phyloP scores from a whole-genome alignment of 2,888 invertebrate species.

The Rotaria sp. region DNA sequence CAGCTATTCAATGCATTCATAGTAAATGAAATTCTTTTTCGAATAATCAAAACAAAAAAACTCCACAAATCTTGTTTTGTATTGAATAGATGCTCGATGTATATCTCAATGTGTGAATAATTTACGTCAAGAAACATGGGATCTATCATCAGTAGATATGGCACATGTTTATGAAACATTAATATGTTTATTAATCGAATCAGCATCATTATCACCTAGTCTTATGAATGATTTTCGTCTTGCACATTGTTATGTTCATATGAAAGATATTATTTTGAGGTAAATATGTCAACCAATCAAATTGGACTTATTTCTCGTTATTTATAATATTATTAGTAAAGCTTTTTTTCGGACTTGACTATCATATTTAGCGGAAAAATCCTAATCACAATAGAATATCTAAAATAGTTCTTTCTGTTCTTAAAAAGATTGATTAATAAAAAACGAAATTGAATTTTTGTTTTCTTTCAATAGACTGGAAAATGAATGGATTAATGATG shows the following conservation, averaged over 20 bases:
- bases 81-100: not conserved
- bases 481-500: slow-evolving; percentile 72
- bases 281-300: slow-evolving; percentile 50
- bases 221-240: slow-evolving; percentile 88
- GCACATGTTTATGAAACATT: slow-evolving; percentile 97
- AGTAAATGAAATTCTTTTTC: slow-evolving; percentile 70
- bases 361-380: not conserved
- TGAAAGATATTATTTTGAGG: slow-evolving; percentile 87
- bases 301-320: not conserved
- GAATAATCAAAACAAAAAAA: no score
- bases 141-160: slow-evolving; percentile 82
- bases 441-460: not conserved
- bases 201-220: slow-evolving; percentile 63
- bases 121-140: slow-evolving; percentile 78
- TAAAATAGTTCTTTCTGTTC: no score
- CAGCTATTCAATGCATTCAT: slow-evolving; percentile 91
- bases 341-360: not conserved
- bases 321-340: not conserved
- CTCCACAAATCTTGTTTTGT: not conserved
- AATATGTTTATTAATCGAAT: slow-evolving; percentile 61
- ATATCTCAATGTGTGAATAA: slow-evolving; percentile 88
- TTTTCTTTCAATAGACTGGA: slow-evolving; percentile 63
- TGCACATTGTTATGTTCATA: slow-evolving; percentile 84
- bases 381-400: not conserved
- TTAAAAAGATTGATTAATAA: no score